A percentile compares a stretch with the other conserved stretches of the same genome.
phyloP scores from a whole-genome alignment of 2,113 vertebrate genomes.

The Chaetodon auriga region DNA sequence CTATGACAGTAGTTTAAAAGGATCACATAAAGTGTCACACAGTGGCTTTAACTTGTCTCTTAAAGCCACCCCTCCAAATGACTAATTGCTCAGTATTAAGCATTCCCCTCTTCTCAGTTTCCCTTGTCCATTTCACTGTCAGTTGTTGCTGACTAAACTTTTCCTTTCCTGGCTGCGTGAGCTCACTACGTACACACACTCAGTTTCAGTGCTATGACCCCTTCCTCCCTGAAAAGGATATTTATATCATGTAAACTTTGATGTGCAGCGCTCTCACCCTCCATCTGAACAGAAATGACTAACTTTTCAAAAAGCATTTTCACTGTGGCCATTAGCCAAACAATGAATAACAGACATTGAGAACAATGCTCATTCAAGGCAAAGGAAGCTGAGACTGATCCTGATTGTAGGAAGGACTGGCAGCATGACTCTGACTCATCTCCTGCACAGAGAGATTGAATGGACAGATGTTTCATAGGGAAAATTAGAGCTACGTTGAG shows the following conservation, averaged over 20 bases:
- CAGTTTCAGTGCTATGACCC: background rate
- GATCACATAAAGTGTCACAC: background rate
- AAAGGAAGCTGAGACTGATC: conserved; percentile 50
- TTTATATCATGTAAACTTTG: conserved; percentile 16
- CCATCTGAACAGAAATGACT: conserved; percentile 13
- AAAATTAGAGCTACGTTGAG: conserved; percentile 9
- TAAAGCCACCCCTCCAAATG: background rate
- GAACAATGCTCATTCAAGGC: conserved; percentile 60
- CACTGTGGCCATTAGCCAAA: conserved; percentile 27
- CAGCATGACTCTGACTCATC: conserved; percentile 74
- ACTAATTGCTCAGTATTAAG: background rate
- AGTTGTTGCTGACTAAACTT: conserved; percentile 32
- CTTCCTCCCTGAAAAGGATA: conserved; percentile 39
- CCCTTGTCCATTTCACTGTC: conserved; percentile 5
- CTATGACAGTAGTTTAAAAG: background rate
- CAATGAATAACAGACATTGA: conserved; percentile 17
- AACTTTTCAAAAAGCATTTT: conserved; percentile 23
- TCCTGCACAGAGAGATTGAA: conserved; percentile 40
- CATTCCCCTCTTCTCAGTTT: conserved; percentile 8
- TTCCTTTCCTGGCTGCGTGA: conserved; percentile 44
- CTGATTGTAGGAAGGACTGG: conserved; percentile 42
- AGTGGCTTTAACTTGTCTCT: background rate
- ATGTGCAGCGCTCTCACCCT: background rate
- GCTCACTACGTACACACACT: background rate
- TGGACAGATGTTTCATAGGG: conserved; percentile 52